Conservation (phyloP, 2,888 invertebrate genomes). For the Dexiosoma caninum region DNA sequence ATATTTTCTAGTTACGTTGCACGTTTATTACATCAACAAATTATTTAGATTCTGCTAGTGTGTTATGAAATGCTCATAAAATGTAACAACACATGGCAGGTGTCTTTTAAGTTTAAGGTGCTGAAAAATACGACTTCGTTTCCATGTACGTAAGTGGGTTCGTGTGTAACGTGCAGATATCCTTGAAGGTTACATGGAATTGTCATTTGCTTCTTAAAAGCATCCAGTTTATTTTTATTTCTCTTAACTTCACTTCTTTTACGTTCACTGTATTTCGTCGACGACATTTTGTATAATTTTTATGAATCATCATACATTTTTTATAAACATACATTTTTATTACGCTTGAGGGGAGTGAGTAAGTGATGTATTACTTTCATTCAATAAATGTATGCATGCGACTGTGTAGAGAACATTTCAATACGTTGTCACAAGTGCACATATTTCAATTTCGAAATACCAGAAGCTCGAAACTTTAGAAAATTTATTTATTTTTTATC, state of each 20-base stretch:
- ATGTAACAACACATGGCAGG: slow-evolving; percentile 18
- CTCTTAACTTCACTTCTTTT: background rate
- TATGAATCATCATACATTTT: slow-evolving; percentile 5
- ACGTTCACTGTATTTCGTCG: background rate
- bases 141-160: background rate
- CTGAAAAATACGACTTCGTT: slow-evolving; percentile 8
- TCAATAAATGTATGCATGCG: background rate
- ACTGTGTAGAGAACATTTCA: background rate
- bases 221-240: slow-evolving; percentile 12
- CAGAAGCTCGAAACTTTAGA: background rate
- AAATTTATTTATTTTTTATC: background rate
- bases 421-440: slow-evolving; percentile 3
- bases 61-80: background rate
- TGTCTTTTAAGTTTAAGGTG: slow-evolving; percentile 16
- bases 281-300: slow-evolving; percentile 19
- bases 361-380: background rate
- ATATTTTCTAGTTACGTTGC: no score
- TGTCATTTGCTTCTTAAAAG: slow-evolving; percentile 53
- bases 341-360: background rate
- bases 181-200: slow-evolving; percentile 55
- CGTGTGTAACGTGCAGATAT: slow-evolving; percentile 33
- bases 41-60: background rate
- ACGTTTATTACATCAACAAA: background rate
- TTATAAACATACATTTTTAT: background rate
- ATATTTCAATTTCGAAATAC: background rate